Base-by-base conservation (phyloP, 1,140 invertebrate species). In the Scaptomyza montana region DNA sequence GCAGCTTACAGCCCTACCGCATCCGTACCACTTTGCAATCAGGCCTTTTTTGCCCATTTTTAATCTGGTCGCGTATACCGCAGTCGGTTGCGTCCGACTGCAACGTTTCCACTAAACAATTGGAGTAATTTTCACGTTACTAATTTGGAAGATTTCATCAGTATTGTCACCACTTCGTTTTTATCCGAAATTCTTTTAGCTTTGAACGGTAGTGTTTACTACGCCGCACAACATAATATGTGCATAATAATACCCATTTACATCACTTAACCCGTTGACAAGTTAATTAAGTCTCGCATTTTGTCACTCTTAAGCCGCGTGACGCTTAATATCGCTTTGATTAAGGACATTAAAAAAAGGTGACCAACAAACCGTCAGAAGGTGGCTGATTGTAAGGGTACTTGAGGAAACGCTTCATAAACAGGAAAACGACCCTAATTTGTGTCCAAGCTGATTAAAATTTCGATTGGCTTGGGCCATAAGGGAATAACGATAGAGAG, bases 381-480 rank as follows among this genome's bases (percentile, higher is more conserved):
- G 25, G 39, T 30, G 64, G 67, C 41, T 13, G 19, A 56, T 7
- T 61, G 51, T 46, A 36, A 5, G 28, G 54, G 21, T 51, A 56
- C 68, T 75, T 71, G 3, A 61, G 28, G 43, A 65, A 57, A 63
- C 78, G 46, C 61, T 66, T 67, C 72, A 75, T 71, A 70, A 74
- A 59, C 68, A 54, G 56, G 60, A 74, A 74, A 56, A 74, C 57
- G 56, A n/a, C 78, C 78, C 79, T 82, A 82, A 82, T 78, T 82
- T 82, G 80, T 79, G 80, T 84, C 76, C 79, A 59, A 79, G 71
- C 71, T 84, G 75, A 82, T 82, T 82, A 84, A 84, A 84, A 82
- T 84, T 84, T 84, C 80, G 84, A 82, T 82, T 84, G 76, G 28
- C 28, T 10, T n/a, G 25, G 41, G 25, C 30, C 49, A 28, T 43